These are phyloP conservation scores for Euura saliciscinereae DNA, from an alignment of 1,140 invertebrate genomes.

Conservation along the genomic window DNA sequence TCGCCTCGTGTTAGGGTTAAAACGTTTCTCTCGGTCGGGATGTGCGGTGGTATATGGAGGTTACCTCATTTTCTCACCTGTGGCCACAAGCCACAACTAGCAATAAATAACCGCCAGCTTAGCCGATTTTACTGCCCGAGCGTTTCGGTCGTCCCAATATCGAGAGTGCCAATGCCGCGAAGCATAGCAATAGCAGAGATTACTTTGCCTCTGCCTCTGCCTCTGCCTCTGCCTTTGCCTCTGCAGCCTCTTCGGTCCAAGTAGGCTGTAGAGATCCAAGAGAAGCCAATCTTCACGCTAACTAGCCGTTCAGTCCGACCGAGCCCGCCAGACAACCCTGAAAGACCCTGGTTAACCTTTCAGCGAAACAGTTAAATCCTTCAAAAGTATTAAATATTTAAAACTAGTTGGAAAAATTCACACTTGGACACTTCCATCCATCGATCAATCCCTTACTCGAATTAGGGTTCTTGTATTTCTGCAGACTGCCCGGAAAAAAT, in stretches of 20 bases:
- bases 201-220: not conserved
- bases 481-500: no score
- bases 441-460: no score
- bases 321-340: slow-evolving; percentile 44
- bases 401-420: not conserved
- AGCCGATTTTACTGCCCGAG: slow-evolving; percentile 56
- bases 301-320: slow-evolving; percentile 52
- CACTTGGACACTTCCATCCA: not conserved
- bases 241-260: not conserved
- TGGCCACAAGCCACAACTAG: slow-evolving; percentile 47
- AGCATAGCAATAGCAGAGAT: not conserved
- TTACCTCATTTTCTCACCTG: slow-evolving; percentile 52
- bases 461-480: no score
- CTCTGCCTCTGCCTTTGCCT: not conserved
- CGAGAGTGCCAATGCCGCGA: slow-evolving; percentile 45
- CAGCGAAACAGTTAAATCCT: slow-evolving; percentile 40
- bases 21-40: no score
- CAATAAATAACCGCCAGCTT: slow-evolving; percentile 62
- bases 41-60: not conserved
- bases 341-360: slow-evolving; percentile 57
- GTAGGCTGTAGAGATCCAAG: not conserved
- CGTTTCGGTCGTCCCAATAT: slow-evolving; percentile 55
- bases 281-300: slow-evolving; percentile 57
- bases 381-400: slow-evolving; percentile 7
- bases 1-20: no score